phyloP scores from a whole-genome alignment of 2,797 vertebrate genomes.

The Melanotaenia pygmaea region DNA sequence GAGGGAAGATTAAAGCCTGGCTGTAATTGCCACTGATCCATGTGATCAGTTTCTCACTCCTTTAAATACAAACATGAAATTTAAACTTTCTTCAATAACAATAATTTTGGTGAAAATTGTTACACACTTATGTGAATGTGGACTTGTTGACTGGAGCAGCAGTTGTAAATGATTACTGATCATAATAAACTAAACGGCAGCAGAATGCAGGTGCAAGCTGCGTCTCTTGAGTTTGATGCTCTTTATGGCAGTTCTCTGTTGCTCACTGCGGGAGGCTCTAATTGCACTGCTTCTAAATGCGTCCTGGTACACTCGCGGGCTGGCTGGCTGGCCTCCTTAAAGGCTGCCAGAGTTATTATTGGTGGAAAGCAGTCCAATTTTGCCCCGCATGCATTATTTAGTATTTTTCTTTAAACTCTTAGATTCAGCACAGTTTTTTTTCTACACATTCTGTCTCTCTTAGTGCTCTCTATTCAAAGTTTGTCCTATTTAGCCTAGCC shows the following conservation, averaged over 20 bases:
- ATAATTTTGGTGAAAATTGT: conserved; percentile 5
- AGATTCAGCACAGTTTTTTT: conserved; percentile 74
- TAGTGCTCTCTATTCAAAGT: conserved; percentile 75
- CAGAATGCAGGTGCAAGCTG: conserved; percentile 56
- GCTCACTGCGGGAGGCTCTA: conserved; percentile 74
- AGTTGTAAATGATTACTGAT: conserved; percentile 34
- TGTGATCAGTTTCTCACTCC: conserved; percentile 21
- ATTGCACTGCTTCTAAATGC: conserved; percentile 79
- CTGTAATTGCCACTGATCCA: conserved; percentile 6
- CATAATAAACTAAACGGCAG: conserved; percentile 52
- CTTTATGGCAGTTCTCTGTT: conserved; percentile 72
- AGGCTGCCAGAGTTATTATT: conserved; percentile 81
- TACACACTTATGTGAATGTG: neutral
- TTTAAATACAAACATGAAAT: conserved; percentile 2
- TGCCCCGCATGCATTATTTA: conserved; percentile 85
- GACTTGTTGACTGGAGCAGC: conserved; percentile 18
- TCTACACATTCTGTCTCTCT: conserved; percentile 68
- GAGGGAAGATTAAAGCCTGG: conserved; percentile 7
- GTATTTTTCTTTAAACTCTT: conserved; percentile 85
- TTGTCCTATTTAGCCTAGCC: conserved; percentile 80
- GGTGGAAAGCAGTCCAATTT: conserved; percentile 83
- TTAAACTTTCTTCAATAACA: neutral
- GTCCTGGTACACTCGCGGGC: conserved; percentile 65
- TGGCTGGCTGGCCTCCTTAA: conserved; percentile 79
- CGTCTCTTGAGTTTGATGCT: conserved; percentile 72